Base-by-base conservation (phyloP, 2,888 invertebrate genomes). In the Epirrhoe alternata region DNA sequence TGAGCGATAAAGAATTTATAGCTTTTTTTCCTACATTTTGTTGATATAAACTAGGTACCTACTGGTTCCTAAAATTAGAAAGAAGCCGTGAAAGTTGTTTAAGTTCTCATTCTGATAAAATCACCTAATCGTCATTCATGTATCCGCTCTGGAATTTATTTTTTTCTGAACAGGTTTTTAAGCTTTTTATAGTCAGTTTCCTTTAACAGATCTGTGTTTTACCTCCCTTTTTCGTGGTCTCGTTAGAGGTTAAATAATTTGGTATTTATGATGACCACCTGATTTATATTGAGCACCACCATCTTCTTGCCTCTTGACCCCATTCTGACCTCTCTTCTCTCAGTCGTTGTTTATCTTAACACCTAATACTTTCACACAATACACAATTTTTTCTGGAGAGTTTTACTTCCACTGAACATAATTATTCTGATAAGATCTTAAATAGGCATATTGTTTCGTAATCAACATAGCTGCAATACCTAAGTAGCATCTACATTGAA, bases 21-120 rank as follows among this genome's bases (percentile, higher is more conserved):
- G 45, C 52, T 24, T 24, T 24, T 52, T 42, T 66, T 49, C 4
- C 52, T 53, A 10, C 49, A 50, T 35, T 60, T 14, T 47, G 17
- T 42, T 24, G 24, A 24, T 45, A 14, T 52, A 71, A 54, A 54
- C 24, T 24, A 24, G 24, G 24, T 24, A 24, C 56, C 35, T 57
- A 49, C 62, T 55, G 59, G 62, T 62, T 62, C 55, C 50, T 56
- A 62, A 66, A 55, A 53, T 58, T 61, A 58, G 73, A 77, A 74
- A 73, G 76, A 81, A 75, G 73, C 75, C 80, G 91, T 81, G 91
- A 91, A 91, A 92, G 91, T 90, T 88, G 86, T 80, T 76, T 61
- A 62, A 42, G 58, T 55, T 61, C 65, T 61, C 65, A 64, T 65
- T 62, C 65, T 65, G 65, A 67, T 66, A 66, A 66, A 69, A 63